phyloP scores from a whole-genome alignment of 2,888 invertebrate species.

The Drosophila recens region DNA sequence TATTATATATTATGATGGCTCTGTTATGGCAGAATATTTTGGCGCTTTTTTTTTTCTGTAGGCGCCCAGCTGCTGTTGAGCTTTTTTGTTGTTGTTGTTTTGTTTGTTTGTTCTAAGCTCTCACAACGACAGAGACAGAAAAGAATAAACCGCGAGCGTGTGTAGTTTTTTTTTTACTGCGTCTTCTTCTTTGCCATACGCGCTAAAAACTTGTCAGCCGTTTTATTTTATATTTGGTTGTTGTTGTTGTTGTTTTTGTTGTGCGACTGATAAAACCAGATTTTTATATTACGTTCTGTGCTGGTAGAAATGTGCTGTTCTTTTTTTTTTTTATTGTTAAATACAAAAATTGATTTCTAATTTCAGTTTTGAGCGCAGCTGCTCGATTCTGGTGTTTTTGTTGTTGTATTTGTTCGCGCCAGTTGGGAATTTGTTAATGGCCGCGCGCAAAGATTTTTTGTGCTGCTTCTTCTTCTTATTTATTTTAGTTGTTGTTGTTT shows the following conservation, averaged over 20 bases:
- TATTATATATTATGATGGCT: conserved; percentile 51
- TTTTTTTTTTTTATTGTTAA: conserved; percentile 55
- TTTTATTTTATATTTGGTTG: conserved; percentile 34
- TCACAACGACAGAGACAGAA: conserved; percentile 10
- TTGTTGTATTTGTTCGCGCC: conserved; percentile 39
- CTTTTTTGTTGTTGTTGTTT: conserved; percentile 39
- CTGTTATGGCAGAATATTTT: conserved; percentile 62
- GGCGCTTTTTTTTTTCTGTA: conserved; percentile 62
- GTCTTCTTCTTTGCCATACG: conserved; percentile 53
- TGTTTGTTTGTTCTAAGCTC: conserved; percentile 55
- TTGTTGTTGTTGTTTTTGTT: conserved; percentile 26
- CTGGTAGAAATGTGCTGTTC: conserved; percentile 28
- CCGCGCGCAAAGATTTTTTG: conserved; percentile 62
- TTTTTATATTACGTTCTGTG: conserved; percentile 65
- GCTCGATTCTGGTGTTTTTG: conserved; percentile 27
- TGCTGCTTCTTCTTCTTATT: conserved; percentile 27
- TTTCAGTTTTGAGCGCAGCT: conserved; percentile 64
- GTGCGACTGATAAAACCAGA: conserved; percentile 75
- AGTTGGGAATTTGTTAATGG: conserved; percentile 63
- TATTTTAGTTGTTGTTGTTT: conserved; percentile 68
- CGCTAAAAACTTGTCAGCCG: conserved; percentile 59
- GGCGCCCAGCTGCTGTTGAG: conserved; percentile 53
- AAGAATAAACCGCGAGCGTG: conserved; percentile 12
- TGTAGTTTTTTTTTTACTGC: conserved; percentile 46
- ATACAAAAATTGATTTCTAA: conserved; percentile 72